Percentiles rank a stretch among this genome's conserved stretches.
Evolutionary conservation across 1,140 invertebrate species (phyloP).

Genomic region (Dendroctonus valens): DNA sequence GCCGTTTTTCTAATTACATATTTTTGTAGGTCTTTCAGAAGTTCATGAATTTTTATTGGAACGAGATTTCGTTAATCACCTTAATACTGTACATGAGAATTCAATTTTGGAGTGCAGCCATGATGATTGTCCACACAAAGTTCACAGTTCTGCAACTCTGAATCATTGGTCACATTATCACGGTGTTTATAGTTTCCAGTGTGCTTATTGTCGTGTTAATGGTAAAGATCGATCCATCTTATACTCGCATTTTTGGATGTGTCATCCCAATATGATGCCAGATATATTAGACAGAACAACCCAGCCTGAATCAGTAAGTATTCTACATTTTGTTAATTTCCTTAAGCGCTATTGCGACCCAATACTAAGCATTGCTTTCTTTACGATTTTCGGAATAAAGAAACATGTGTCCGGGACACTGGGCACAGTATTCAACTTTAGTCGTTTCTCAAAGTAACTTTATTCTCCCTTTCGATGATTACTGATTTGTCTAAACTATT

Average conservation of each 20-base stretch:
- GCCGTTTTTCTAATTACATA: too few relatives aligned
- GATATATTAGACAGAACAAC: constrained; percentile 15
- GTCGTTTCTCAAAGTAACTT: too few relatives aligned
- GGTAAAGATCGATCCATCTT: constrained; percentile 31
- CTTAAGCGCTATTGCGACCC: neutral
- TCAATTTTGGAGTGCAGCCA: constrained; percentile 28
- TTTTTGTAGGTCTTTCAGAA: too few relatives aligned
- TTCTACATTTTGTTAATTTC: too few relatives aligned
- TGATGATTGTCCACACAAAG: constrained; percentile 12
- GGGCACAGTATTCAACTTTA: too few relatives aligned
- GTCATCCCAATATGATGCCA: constrained; percentile 32
- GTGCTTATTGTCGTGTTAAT: constrained; percentile 35
- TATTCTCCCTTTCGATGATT: too few relatives aligned
- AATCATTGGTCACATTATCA: constrained; percentile 34
- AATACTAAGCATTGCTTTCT: neutral
- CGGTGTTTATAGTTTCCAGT: constrained; percentile 34
- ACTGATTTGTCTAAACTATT: too few relatives aligned
- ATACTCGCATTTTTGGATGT: constrained; percentile 33
- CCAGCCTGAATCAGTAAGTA: too few relatives aligned
- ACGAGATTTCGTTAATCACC: constrained; percentile 34
- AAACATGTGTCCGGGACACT: too few relatives aligned
- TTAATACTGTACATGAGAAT: constrained; percentile 23
- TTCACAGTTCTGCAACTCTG: constrained; percentile 6
- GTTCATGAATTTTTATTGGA: constrained; percentile 32
- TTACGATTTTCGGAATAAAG: neutral